These are phyloP conservation scores for Leptatherina wallacei DNA, from an alignment of 2,797 vertebrate species.

Conservation along the genomic window DNA sequence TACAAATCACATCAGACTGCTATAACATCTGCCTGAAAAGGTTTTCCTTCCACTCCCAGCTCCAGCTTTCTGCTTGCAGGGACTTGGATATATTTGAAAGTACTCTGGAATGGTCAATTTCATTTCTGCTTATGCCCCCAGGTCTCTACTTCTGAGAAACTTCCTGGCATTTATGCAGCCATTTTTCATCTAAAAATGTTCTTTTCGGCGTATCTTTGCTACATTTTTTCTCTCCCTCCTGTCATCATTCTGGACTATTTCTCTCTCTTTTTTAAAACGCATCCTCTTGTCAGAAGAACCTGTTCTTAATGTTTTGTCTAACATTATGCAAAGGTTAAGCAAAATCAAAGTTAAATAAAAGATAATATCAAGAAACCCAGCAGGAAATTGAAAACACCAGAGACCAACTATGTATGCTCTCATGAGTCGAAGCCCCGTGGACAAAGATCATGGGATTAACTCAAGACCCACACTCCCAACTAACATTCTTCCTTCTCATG, in stretches of 20 bases:
- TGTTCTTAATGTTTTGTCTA: slow-evolving; percentile 32
- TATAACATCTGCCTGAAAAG: slow-evolving; percentile 24
- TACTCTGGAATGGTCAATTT: slow-evolving; percentile 28
- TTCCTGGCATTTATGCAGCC: neutral
- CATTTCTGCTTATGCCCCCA: slow-evolving; percentile 19
- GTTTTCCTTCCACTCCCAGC: neutral
- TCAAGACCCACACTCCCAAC: neutral
- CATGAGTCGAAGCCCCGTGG: slow-evolving; percentile 15
- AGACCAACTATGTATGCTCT: slow-evolving; percentile 30
- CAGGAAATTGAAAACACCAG: slow-evolving; percentile 66
- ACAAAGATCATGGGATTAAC: slow-evolving; percentile 37
- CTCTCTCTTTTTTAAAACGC: neutral
- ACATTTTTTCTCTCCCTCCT: neutral
- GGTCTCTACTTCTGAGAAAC: slow-evolving; percentile 16
- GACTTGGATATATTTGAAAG: slow-evolving; percentile 25
- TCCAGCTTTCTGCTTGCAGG: slow-evolving; percentile 10
- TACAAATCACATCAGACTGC: slow-evolving; percentile 43
- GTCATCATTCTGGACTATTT: neutral
- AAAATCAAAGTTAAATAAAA: slow-evolving; percentile 56
- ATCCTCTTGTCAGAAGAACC: slow-evolving; percentile 17
- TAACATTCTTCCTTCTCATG: neutral
- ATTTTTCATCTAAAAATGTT: slow-evolving; percentile 13
- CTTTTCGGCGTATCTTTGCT: neutral
- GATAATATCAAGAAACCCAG: slow-evolving; percentile 48
- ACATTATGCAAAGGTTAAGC: slow-evolving; percentile 49